phyloP scores from a whole-genome alignment of 1,140 invertebrate species.

The Pachypeltis micranthus region DNA sequence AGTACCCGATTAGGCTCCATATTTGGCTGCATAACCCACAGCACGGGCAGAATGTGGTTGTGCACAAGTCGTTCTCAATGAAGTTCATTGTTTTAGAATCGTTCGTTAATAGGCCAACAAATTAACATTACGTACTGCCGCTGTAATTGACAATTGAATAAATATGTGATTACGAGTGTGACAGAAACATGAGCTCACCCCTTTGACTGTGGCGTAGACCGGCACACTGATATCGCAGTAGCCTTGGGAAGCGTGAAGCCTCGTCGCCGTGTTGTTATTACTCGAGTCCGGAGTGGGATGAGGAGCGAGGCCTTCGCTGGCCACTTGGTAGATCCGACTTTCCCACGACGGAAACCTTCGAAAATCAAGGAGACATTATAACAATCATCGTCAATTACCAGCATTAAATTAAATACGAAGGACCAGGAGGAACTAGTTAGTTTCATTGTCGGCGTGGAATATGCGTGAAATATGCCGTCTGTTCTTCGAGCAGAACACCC shows the following conservation, averaged over 20 bases:
- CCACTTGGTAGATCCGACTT: conserved; percentile 83
- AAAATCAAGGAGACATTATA: neutral
- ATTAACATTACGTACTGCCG: too few species aligned
- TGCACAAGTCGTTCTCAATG: too few species aligned
- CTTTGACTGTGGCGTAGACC: conserved; percentile 91
- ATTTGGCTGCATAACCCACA: too few species aligned
- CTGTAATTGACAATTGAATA: too few species aligned
- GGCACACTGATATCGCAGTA: conserved; percentile 82
- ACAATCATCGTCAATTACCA: neutral
- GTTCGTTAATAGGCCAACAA: too few species aligned
- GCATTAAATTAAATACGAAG: neutral
- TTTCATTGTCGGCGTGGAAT: too few species aligned
- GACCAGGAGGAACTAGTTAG: neutral
- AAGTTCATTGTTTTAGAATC: too few species aligned
- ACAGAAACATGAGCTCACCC: conserved; percentile 51
- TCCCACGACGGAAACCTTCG: conserved; percentile 77
- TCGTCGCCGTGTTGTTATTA: conserved; percentile 32
- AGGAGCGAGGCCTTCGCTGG: conserved; percentile 62
- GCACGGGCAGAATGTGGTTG: too few species aligned
- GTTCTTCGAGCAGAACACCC: too few species aligned
- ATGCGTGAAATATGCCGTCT: too few species aligned
- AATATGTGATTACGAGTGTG: too few species aligned
- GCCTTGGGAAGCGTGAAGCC: conserved; percentile 35
- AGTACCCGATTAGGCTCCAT: too few species aligned
- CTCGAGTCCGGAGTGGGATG: conserved; percentile 36